Percentiles rank a stretch among this genome's conserved stretches.
Conservation (phyloP, 2,797 vertebrate species). For the Protonibea diacanthus region DNA sequence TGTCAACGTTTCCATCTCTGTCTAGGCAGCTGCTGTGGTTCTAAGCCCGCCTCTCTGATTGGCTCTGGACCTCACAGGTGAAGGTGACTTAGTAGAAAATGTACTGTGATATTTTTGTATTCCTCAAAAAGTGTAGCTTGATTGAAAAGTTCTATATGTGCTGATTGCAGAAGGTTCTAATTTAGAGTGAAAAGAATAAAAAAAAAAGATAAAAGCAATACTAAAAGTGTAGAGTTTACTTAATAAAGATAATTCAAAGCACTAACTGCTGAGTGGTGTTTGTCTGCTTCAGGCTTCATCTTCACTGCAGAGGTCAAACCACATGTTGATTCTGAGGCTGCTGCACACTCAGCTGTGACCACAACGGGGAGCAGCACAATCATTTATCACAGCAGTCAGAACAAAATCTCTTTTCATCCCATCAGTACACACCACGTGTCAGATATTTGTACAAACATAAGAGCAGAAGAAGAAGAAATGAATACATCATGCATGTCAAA, state of each 20-base stretch:
- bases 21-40: slow-evolving; percentile 75
- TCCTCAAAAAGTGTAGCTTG: slow-evolving; percentile 86
- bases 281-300: background rate
- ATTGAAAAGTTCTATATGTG: slow-evolving; percentile 82
- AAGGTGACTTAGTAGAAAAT: slow-evolving; percentile 85
- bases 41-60: slow-evolving; percentile 61
- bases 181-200: slow-evolving; percentile 81
- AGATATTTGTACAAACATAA: too few species aligned
- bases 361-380: background rate
- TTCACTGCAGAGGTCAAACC: background rate
- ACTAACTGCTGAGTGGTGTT: slow-evolving; percentile 47
- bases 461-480: too few species aligned
- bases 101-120: slow-evolving; percentile 92
- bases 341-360: background rate
- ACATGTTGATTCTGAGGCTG: background rate
- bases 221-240: slow-evolving; percentile 87
- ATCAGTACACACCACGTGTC: too few species aligned
- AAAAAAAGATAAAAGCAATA: slow-evolving; percentile 84
- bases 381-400: background rate
- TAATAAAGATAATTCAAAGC: slow-evolving; percentile 88
- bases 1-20: slow-evolving; percentile 57
- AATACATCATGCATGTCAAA: too few species aligned
- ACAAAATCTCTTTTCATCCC: background rate
- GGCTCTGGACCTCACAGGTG: slow-evolving; percentile 75
- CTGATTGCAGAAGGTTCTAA: slow-evolving; percentile 85